A percentile compares a stretch with the other conserved stretches of the same genome.
Conservation (phyloP, 35 echinoderm and acorn worm genomes). For the Acanthaster planci region DNA sequence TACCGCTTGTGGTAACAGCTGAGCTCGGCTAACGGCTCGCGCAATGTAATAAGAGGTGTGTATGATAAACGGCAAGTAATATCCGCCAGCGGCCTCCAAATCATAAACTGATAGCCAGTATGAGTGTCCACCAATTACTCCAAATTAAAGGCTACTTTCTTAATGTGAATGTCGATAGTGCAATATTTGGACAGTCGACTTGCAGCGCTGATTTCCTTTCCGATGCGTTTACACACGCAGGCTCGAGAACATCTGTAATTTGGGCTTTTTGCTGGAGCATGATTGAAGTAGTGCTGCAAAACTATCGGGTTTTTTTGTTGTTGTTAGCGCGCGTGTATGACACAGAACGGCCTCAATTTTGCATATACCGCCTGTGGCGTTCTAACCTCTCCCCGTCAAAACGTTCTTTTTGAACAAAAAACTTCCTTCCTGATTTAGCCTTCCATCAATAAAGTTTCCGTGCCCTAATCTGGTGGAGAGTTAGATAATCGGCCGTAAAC, state of each 20-base stretch:
- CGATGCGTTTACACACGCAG: not conserved
- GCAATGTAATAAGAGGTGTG: conserved; percentile 21
- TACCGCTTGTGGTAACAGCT: not conserved
- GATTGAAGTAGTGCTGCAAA: not conserved
- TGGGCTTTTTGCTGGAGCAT: conserved; percentile 1
- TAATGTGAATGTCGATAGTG: conserved; percentile 26
- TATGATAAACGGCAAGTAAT: not conserved
- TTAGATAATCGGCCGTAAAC: not conserved
- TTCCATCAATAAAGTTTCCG: not conserved
- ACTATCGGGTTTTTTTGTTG: not conserved
- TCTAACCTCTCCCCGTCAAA: not conserved
- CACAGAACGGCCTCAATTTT: not conserved
- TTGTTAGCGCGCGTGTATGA: not conserved
- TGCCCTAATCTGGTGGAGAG: not conserved
- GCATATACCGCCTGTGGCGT: not conserved
- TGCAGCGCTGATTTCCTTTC: not conserved
- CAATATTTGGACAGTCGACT: conserved; percentile 19
- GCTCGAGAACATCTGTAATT: not conserved
- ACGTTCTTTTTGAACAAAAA: not conserved
- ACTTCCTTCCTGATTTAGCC: not conserved
- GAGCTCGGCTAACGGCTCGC: not conserved
- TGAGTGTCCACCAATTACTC: conserved; percentile 22
- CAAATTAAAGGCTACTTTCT: conserved; percentile 27
- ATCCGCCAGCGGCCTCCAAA: conserved; percentile 18
- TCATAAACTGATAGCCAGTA: not conserved